Evolutionary conservation across 2,888 invertebrate species (phyloP).

Genomic region (Megastigmus dorsalis): DNA sequence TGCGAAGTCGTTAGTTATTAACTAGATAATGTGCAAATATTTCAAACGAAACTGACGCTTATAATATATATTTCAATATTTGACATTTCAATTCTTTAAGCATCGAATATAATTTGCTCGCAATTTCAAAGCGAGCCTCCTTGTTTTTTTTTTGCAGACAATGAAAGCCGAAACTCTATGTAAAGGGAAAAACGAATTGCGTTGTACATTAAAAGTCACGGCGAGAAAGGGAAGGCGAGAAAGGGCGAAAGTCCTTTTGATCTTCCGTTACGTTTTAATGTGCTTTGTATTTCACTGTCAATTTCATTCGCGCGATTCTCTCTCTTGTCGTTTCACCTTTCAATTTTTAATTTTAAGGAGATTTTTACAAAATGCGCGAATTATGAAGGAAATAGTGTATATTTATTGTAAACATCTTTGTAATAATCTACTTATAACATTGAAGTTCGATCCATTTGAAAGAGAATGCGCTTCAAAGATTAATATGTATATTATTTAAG

Average conservation of each 20-base stretch:
- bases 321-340: not conserved
- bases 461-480: no score
- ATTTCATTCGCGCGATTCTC: not conserved
- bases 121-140: no score
- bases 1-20: no score
- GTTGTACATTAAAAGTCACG: not conserved
- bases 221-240: not conserved
- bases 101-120: not conserved
- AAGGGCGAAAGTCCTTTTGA: constrained; percentile 7
- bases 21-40: no score
- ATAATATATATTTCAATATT: no score
- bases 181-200: not conserved
- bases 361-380: not conserved
- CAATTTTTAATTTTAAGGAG: no score
- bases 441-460: no score
- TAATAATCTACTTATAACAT: no score
- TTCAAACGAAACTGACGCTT: no score
- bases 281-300: constrained; percentile 18
- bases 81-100: no score
- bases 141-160: constrained; percentile 1
- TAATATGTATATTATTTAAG: no score
- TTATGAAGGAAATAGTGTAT: not conserved
- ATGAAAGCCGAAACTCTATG: not conserved
- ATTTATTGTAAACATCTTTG: not conserved
- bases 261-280: constrained; percentile 21